These are phyloP conservation scores for Manis crassicaudata DNA, from an alignment of 2,797 vertebrate genomes.

Conservation along the genomic window DNA sequence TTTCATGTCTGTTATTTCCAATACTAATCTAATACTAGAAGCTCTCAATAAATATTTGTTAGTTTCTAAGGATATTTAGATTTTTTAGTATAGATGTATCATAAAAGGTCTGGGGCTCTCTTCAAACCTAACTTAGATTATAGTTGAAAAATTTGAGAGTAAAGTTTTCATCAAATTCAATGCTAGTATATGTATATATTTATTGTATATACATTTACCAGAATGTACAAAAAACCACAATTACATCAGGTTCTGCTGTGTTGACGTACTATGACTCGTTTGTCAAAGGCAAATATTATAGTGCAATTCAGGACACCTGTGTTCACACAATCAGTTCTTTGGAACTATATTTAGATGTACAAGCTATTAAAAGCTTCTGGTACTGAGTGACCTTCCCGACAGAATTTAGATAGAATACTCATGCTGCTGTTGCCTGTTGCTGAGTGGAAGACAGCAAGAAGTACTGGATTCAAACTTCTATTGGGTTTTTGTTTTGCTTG, in stretches of 20 bases:
- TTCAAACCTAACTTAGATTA: constrained; percentile 33
- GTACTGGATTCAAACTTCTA: background rate
- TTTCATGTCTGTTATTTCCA: background rate
- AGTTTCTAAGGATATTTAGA: background rate
- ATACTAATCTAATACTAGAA: constrained; percentile 16
- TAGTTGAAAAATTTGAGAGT: constrained; percentile 40
- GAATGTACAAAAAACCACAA: background rate
- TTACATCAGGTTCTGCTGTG: background rate
- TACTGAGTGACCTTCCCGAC: constrained; percentile 78
- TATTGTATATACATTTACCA: background rate
- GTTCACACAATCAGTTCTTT: constrained; percentile 39
- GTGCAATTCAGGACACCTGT: constrained; percentile 53
- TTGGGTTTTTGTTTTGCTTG: constrained; percentile 26
- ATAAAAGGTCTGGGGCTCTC: background rate
- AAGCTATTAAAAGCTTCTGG: constrained; percentile 86
- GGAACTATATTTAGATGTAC: constrained; percentile 85
- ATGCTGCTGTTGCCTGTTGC: constrained; percentile 56
- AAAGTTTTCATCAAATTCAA: constrained; percentile 29
- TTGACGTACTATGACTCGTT: background rate
- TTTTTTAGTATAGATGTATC: constrained; percentile 2
- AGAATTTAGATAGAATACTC: constrained; percentile 63
- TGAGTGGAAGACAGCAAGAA: constrained; percentile 62
- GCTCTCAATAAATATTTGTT: constrained; percentile 10
- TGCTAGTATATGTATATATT: background rate
- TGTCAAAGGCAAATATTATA: constrained; percentile 65